Evolutionary conservation across 2,888 invertebrate genomes (phyloP), one percentile per base, ranked within the genome.

Genomic region (Heliconius charithonia): DNA sequence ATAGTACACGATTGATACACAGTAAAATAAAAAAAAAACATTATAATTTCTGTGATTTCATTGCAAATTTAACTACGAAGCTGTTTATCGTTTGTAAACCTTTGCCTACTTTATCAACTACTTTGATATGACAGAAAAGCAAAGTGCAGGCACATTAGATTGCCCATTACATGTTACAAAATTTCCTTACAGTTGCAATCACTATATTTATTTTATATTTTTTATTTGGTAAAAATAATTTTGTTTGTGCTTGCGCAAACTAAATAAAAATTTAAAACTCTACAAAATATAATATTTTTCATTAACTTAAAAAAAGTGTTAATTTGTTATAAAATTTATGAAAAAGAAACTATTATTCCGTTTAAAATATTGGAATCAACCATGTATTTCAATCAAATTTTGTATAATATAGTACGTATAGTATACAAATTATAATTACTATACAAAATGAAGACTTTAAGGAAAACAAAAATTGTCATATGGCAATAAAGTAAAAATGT

Each of bases 71-170:
- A 37, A 56, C 73, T 65, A 72, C 32, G 41, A 76, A 78, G 74
- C 45, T 80, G 37, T 80, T 78, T 78, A 74, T 74, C 76, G 62
- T 56, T 69, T 67, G 66, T 56, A 74, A 72, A 79, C 67, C 73
- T 62, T 69, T 79, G 37, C 76, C 73, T 76, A 79, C 62, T 74
- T 76, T 69, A 75, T 62, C 70, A 76, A 67, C 66, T 77, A 77
- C 74, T 56, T 32, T 76, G 75, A 79, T 80, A 73, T 71, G 75
- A 81, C 80, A 80, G 75, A 56, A 66, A 77, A 77, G 70, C 65
- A 65, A 63, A 72, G 71, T 77, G 72, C 77, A 77, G 65, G 72
- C 72, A 72, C 65, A 51, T 65, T 56, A 65, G 72, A 77, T 77
- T 77, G 77, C 77, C 72, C 63, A 65, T 51, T 71, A 6, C 51